Percentiles rank a stretch among this genome's conserved stretches.
Conservation (phyloP, 2,888 invertebrate species). For the Norana najaformis region DNA sequence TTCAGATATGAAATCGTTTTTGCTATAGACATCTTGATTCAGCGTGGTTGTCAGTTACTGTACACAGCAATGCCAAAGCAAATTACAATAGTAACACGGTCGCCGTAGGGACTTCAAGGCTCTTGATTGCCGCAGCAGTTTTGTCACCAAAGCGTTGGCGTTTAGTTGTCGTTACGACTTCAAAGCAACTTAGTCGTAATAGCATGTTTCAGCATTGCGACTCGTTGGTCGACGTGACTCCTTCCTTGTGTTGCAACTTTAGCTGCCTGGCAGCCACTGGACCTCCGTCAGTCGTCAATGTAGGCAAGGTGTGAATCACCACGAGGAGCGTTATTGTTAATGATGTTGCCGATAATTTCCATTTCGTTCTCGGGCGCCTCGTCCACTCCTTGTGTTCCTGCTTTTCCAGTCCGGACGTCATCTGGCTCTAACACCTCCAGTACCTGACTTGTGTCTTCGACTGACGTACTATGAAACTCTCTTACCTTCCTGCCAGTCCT, state of each 20-base stretch:
- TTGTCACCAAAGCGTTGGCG: not conserved
- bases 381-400: not conserved
- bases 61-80: not conserved
- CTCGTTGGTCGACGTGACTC: too few species aligned
- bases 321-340: slow-evolving; percentile 14
- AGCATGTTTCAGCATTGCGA: too few species aligned
- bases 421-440: not conserved
- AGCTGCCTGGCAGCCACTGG: not conserved
- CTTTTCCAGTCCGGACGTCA: not conserved
- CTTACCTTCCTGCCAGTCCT: not conserved
- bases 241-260: not conserved
- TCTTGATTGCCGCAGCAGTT: not conserved
- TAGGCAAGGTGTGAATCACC: not conserved
- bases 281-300: not conserved
- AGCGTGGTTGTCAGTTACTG: not conserved
- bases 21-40: not conserved
- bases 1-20: not conserved
- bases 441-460: not conserved
- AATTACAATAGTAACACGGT: not conserved
- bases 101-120: not conserved
- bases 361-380: not conserved
- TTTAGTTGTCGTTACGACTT: too few species aligned
- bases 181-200: too few species aligned
- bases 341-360: slow-evolving; percentile 15
- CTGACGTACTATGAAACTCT: not conserved